phyloP scores from a whole-genome alignment of 1,140 invertebrate species.

The Caenorhabditis briggsae region DNA sequence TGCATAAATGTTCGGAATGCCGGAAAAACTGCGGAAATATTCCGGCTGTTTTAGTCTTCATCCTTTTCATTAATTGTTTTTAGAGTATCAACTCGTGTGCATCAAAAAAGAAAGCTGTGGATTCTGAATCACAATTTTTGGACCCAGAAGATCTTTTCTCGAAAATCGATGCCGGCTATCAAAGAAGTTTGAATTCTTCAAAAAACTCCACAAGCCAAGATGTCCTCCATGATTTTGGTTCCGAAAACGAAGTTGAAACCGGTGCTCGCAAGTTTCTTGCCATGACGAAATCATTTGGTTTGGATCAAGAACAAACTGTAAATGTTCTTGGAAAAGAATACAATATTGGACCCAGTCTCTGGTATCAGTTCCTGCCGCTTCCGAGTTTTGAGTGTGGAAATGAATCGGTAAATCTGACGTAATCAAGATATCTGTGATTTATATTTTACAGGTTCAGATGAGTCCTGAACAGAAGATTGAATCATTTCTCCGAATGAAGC shows the following conservation, averaged over 20 bases:
- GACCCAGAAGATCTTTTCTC: not conserved
- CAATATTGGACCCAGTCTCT: not conserved
- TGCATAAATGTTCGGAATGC: not conserved
- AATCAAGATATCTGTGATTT: not conserved
- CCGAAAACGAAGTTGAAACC: not conserved
- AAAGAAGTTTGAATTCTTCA: not conserved
- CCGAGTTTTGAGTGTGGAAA: not conserved
- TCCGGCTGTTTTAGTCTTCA: too few relatives aligned
- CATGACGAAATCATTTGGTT: conserved; percentile 5
- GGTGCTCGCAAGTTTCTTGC: not conserved
- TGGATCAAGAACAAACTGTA: conserved; percentile 19
- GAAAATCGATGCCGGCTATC: conserved; percentile 2
- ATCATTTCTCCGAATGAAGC: conserved; percentile 17
- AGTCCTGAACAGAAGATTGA: not conserved
- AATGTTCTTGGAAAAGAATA: not conserved
- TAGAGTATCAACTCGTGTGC: not conserved
- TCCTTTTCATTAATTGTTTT: not conserved
- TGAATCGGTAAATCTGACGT: not conserved
- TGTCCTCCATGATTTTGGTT: not conserved
- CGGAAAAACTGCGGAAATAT: not conserved
- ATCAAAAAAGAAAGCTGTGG: too few relatives aligned
- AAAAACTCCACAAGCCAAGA: not conserved
- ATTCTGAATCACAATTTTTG: not conserved
- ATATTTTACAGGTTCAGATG: conserved; percentile 12
- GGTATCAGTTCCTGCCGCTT: not conserved